phyloP scores from a whole-genome alignment of 2,888 invertebrate species.

The Drosophila demipolita region DNA sequence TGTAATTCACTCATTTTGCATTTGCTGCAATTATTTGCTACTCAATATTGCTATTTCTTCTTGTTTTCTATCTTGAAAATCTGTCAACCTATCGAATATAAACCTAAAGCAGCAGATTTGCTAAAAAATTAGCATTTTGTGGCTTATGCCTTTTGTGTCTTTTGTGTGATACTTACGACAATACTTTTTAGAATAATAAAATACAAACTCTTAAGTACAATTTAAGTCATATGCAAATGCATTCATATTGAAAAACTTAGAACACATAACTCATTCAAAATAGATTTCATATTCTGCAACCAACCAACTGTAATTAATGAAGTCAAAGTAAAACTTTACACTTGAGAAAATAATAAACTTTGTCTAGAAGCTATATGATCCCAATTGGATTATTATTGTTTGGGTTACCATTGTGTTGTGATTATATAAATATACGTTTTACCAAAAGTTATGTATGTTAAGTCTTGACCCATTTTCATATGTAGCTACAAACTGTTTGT shows the following conservation, averaged over 20 bases:
- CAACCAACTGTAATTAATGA: background rate
- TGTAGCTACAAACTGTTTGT: background rate
- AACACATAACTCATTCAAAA: background rate
- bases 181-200: background rate
- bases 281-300: background rate
- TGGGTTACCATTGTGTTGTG: background rate
- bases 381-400: background rate
- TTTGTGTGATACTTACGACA: background rate
- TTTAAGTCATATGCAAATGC: background rate
- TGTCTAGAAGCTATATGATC: background rate
- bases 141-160: background rate
- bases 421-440: background rate
- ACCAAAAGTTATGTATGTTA: background rate
- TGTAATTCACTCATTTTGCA: background rate
- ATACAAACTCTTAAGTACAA: background rate
- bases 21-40: constrained; percentile 5
- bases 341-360: background rate
- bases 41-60: background rate
- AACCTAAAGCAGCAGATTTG: background rate
- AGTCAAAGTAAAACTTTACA: too few species aligned
- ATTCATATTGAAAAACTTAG: background rate
- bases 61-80: constrained; percentile 1
- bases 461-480: background rate
- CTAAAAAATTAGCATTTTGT: background rate
- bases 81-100: background rate